Evolutionary conservation across 1,140 invertebrate species (phyloP).

Genomic region (Triops cancriformis): DNA sequence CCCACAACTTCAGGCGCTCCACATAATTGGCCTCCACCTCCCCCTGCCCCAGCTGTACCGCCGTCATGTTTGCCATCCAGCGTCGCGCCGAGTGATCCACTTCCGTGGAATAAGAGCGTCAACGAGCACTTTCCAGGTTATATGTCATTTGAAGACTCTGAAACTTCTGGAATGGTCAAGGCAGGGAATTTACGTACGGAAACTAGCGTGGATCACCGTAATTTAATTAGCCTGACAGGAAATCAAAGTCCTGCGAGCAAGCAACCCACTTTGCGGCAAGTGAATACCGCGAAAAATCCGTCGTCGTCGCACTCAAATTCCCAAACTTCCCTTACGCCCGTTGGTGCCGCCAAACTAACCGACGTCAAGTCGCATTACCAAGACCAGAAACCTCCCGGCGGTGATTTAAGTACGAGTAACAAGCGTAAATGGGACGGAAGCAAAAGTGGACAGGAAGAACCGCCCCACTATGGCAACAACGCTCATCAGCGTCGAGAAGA

Average conservation of each 20-base stretch:
- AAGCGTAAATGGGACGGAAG: background rate
- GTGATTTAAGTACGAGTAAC: background rate
- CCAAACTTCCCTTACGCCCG: background rate
- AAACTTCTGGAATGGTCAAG: background rate
- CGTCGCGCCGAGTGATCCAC: background rate
- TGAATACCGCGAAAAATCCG: background rate
- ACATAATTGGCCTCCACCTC: slow-evolving; percentile 32
- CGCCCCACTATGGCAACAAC: background rate
- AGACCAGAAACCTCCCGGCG: background rate
- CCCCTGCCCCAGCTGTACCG: slow-evolving; percentile 33
- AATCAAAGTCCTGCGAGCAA: background rate
- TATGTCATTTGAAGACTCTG: background rate
- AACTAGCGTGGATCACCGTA: background rate
- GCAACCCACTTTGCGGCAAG: background rate
- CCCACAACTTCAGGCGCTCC: slow-evolving; percentile 26
- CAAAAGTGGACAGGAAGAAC: background rate
- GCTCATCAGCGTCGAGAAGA: background rate
- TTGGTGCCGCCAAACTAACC: background rate
- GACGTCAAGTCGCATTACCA: background rate
- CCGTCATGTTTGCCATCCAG: slow-evolving; percentile 23
- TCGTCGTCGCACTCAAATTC: background rate
- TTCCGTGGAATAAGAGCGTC: background rate
- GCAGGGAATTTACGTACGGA: background rate
- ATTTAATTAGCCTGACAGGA: background rate
- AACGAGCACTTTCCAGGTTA: background rate